Percentiles rank a stretch among this genome's conserved stretches.
These are phyloP conservation scores for Erythrocebus patas DNA, from an alignment of 2,113 vertebrate genomes.

Conservation along the genomic window DNA sequence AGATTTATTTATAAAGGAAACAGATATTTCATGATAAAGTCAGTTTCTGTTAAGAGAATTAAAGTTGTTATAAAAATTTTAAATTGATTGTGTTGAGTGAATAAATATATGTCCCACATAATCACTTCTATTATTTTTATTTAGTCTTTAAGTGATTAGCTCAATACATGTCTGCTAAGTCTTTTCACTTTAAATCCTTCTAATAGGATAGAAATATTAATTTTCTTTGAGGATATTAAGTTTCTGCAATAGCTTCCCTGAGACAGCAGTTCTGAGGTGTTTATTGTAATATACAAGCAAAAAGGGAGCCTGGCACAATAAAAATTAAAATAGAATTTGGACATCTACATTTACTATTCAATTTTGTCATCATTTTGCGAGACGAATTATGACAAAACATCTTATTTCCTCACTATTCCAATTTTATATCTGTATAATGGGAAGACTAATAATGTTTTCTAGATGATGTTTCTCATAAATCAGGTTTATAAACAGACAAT, in stretches of 20 bases:
- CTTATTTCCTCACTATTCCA: conserved; percentile 58
- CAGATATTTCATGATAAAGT: neutral
- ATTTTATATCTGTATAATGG: conserved; percentile 35
- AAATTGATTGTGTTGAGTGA: neutral
- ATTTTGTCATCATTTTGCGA: conserved; percentile 26
- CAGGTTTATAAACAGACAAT: neutral
- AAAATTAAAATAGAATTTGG: conserved; percentile 34
- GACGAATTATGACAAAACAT: conserved; percentile 50
- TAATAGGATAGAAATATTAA: neutral
- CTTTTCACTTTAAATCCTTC: neutral
- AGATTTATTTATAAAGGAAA: conserved; percentile 23
- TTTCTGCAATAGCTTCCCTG: conserved; percentile 21
- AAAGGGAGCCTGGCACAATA: neutral
- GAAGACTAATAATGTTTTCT: neutral
- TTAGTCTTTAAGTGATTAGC: neutral
- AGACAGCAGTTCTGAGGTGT: conserved; percentile 1
- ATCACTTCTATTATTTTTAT: neutral
- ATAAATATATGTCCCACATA: neutral
- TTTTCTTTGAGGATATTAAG: conserved; percentile 49
- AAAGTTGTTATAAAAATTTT: neutral
- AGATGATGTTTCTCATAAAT: conserved; percentile 28
- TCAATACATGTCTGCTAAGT: neutral
- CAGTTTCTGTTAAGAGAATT: neutral
- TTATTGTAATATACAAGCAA: conserved; percentile 13
- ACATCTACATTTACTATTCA: conserved; percentile 38